phyloP scores from a whole-genome alignment of 2,113 vertebrate genomes.

The Oryzias celebensis region DNA sequence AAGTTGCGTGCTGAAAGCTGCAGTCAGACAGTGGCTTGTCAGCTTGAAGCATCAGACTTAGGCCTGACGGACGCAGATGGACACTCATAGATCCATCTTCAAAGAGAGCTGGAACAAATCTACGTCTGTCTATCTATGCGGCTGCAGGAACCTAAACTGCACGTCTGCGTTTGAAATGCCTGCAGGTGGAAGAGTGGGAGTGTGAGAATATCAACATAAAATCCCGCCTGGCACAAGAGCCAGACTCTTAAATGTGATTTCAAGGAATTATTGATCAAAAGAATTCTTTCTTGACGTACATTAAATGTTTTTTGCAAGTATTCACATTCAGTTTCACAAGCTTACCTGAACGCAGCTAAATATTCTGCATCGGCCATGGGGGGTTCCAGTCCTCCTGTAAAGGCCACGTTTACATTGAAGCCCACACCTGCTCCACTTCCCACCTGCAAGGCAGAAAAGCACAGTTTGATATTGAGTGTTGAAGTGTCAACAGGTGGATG shows the following conservation, averaged over 20 bases:
- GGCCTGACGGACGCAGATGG: constrained; percentile 47
- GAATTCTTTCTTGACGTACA: no score
- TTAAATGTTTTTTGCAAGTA: no score
- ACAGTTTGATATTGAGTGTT: background rate
- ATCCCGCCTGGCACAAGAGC: constrained; percentile 46
- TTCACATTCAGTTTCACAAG: background rate
- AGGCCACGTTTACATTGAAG: constrained; percentile 97
- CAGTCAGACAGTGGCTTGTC: constrained; percentile 29
- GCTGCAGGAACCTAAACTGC: constrained; percentile 25
- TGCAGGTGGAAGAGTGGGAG: constrained; percentile 10
- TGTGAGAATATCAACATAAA: constrained; percentile 67
- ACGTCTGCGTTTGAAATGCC: constrained; percentile 22
- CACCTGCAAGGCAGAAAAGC: constrained; percentile 74
- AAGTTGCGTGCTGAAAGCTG: constrained; percentile 53
- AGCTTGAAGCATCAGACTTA: constrained; percentile 34
- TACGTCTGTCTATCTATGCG: constrained; percentile 37
- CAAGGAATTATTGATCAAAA: no score
- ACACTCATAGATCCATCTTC: constrained; percentile 53
- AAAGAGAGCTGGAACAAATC: constrained; percentile 68
- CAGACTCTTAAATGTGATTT: background rate
- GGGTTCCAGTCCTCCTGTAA: constrained; percentile 92
- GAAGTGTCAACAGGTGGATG: background rate
- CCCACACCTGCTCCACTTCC: constrained; percentile 88
- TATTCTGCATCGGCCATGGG: constrained; percentile 95
- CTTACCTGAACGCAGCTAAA: constrained; percentile 93